These are phyloP conservation scores for Alcedo atthis DNA, from an alignment of 2,797 vertebrate genomes.

Conservation along the genomic window DNA sequence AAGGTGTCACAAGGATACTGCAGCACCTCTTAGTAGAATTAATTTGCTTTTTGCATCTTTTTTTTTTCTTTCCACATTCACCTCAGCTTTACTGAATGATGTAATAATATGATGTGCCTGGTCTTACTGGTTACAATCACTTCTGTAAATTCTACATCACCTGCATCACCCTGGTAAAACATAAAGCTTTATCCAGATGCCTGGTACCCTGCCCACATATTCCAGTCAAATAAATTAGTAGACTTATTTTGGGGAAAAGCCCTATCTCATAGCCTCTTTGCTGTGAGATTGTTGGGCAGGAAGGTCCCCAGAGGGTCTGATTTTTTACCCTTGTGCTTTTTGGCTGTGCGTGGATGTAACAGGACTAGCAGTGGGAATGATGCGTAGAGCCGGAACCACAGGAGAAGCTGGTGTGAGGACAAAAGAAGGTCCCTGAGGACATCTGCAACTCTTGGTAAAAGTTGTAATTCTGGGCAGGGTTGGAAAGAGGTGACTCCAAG, in stretches of 20 bases:
- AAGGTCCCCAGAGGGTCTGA: neutral
- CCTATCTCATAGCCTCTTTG: neutral
- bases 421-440: neutral
- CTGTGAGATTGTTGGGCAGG: neutral
- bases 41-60: neutral
- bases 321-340: neutral
- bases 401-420: neutral
- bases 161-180: neutral
- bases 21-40: neutral
- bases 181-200: neutral
- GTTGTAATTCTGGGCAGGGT: neutral
- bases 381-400: neutral
- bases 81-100: neutral
- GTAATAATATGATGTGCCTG: rapidly evolving
- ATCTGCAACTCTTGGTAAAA: neutral
- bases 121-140: neutral
- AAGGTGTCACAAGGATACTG: neutral
- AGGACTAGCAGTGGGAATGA: neutral
- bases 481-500: neutral
- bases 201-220: neutral
- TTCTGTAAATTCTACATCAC: neutral
- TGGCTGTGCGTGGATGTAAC: neutral
- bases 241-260: neutral
- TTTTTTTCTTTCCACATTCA: neutral
- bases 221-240: neutral